These are phyloP conservation scores for Lagopus muta DNA, from an alignment of 2,113 vertebrate genomes.

Conservation along the genomic window DNA sequence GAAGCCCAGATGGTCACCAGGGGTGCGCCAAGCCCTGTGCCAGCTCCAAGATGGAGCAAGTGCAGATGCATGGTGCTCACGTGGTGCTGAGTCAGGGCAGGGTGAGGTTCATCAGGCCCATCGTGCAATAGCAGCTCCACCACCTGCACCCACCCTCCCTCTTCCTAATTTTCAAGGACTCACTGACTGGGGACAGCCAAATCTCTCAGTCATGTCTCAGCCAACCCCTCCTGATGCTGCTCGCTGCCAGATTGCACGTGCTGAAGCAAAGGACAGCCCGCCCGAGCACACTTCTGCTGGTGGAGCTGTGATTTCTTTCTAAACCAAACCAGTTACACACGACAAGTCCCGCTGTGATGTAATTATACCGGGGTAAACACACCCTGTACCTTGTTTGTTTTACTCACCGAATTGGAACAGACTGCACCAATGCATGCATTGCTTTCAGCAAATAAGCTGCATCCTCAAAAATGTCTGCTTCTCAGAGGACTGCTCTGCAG, in stretches of 20 bases:
- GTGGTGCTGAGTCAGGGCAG: too few species aligned
- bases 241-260: background rate
- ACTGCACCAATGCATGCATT: background rate
- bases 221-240: background rate
- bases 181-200: background rate
- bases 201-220: background rate
- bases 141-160: background rate
- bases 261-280: background rate
- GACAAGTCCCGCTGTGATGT: background rate
- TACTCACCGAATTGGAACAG: background rate
- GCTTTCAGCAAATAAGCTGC: background rate
- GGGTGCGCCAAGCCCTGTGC: background rate
- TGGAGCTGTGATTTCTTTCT: background rate
- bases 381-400: background rate
- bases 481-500: background rate
- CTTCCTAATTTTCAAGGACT: background rate
- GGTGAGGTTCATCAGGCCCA: too few species aligned
- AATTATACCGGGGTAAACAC: background rate
- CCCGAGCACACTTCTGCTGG: background rate
- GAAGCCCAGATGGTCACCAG: background rate
- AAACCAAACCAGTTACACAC: background rate
- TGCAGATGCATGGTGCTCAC: too few species aligned
- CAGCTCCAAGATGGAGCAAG: background rate
- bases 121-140: rapidly evolving
- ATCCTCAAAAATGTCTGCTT: background rate